phyloP scores from a whole-genome alignment of 2,888 invertebrate genomes.

The Drosophila prolongata region DNA sequence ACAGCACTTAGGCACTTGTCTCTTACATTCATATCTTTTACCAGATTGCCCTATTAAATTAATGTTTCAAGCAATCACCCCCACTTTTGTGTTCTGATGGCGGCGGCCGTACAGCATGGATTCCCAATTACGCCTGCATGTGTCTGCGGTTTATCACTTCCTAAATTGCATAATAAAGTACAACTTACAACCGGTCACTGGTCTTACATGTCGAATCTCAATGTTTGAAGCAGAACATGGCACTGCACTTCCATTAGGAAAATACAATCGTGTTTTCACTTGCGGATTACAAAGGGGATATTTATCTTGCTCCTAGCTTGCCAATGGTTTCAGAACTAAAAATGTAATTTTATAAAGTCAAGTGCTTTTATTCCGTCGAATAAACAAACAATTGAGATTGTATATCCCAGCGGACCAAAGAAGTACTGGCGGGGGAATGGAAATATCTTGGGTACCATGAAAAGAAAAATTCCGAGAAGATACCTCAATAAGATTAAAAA shows the following conservation, averaged over 20 bases:
- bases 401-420: constrained; percentile 2
- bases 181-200: constrained; percentile 29
- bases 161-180: constrained; percentile 32
- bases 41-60: constrained; percentile 38
- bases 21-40: constrained; percentile 10
- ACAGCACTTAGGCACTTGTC: constrained; percentile 33
- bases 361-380: constrained; percentile 27
- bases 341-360: constrained; percentile 32
- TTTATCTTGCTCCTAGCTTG: neutral
- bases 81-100: neutral
- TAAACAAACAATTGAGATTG: constrained; percentile 18
- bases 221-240: constrained; percentile 7
- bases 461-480: neutral
- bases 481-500: neutral
- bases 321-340: constrained; percentile 1
- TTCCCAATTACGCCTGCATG: constrained; percentile 36
- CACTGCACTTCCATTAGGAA: constrained; percentile 20
- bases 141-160: constrained; percentile 38
- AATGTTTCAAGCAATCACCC: constrained; percentile 13
- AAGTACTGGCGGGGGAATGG: neutral
- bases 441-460: neutral
- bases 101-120: constrained; percentile 28
- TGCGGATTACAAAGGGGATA: constrained; percentile 1
- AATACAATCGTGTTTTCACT: constrained; percentile 3
- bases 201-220: constrained; percentile 1